Base-by-base conservation (phyloP, 2,113 vertebrate species). In the Tauraco erythrolophus region DNA sequence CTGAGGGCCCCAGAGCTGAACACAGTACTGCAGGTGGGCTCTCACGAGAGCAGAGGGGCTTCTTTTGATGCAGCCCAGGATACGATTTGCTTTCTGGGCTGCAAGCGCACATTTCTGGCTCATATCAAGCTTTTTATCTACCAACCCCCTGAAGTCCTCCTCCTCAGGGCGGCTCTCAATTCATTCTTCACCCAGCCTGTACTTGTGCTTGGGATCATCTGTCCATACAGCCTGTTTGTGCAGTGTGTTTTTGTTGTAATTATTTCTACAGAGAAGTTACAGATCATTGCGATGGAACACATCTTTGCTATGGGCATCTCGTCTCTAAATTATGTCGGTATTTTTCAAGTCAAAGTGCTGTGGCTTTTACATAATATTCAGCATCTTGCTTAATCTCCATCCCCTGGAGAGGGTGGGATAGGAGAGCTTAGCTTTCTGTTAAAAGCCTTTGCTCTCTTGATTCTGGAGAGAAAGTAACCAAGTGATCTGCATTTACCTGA, bases 171-270 rank as follows among this genome's bases (percentile, higher is more conserved):
- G 12, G 41, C 41, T 43, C 41, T 43, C 11, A 43, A 43, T 43
- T 43, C 41, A 43, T 43, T 43, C 41, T 43, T 14, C 41, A 43
- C 14, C 41, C 41, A 43, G 41, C 41, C 41, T 43, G 41, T 43
- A 43, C 14, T 43, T 43, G 41, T 43, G 41, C 41, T 43, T 43
- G 41, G 11, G 41, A 43, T 43, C 11, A 23, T 27, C 61, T 13
- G 11, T 24, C 18, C 1, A 0, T 18, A 10, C 18, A 21, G 27
- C 1, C 5, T 39, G 17, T 16, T 39, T 65, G 31, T 39, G 39
- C 69, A 28, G 23, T 1, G 10, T 53, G 53, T 1, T 11, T 60
- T 74, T 43, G 21, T 8, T 75, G 69, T 35, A 15, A 45, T 41
- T 48, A 10, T 25, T 66, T 74, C 46, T 51, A 11, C 41, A 65